Evolutionary conservation across 2,888 invertebrate genomes (phyloP).

Genomic region (Emesis furor): DNA sequence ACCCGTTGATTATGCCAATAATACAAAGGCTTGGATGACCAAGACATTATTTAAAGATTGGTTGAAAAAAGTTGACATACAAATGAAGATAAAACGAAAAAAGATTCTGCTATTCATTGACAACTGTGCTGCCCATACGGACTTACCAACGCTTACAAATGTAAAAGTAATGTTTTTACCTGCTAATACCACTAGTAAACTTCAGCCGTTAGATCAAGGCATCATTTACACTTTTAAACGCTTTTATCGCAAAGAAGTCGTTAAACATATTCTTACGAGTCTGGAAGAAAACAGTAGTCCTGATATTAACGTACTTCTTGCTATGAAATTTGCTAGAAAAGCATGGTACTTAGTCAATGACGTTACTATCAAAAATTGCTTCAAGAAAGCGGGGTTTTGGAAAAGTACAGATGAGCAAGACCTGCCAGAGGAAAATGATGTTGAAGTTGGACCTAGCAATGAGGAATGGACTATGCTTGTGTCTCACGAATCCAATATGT

Average conservation of each 20-base stretch:
- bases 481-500: constrained; percentile 56
- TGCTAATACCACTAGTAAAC: constrained; percentile 35
- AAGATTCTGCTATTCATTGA: constrained; percentile 56
- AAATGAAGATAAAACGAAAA: constrained; percentile 43
- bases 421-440: neutral
- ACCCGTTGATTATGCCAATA: constrained; percentile 55
- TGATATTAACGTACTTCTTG: constrained; percentile 49
- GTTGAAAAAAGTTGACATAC: constrained; percentile 42
- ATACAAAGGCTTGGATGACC: constrained; percentile 34
- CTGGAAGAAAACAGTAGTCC: constrained; percentile 34
- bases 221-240: constrained; percentile 47
- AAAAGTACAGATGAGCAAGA: constrained; percentile 3
- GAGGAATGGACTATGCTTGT: constrained; percentile 62
- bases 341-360: constrained; percentile 51
- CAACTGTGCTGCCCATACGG: constrained; percentile 45
- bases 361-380: constrained; percentile 32
- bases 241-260: constrained; percentile 49
- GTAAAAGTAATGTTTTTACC: constrained; percentile 46
- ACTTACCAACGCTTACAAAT: constrained; percentile 39
- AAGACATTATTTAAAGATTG: constrained; percentile 25
- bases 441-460: no score
- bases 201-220: constrained; percentile 51
- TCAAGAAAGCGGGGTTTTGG: constrained; percentile 35
- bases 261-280: constrained; percentile 35
- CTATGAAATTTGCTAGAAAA: constrained; percentile 52